Conservation (phyloP, 2,797 vertebrate genomes). For the Melanotaenia maccullochi region DNA sequence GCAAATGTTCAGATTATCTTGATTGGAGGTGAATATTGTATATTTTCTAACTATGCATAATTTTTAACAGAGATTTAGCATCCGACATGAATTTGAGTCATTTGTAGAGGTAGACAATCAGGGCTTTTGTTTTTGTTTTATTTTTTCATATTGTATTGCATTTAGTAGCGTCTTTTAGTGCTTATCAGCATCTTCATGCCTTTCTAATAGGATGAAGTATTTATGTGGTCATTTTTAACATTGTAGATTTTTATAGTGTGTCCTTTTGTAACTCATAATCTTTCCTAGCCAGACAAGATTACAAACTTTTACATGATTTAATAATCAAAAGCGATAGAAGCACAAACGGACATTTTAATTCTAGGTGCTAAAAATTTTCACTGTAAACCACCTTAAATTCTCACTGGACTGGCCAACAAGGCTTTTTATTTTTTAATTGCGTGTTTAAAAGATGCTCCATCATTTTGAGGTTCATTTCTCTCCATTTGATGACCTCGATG, state of each 20-base stretch:
- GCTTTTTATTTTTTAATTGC: slow-evolving; percentile 47
- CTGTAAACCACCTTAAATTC: slow-evolving; percentile 78
- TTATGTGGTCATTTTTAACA: slow-evolving; percentile 72
- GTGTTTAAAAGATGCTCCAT: slow-evolving; percentile 49
- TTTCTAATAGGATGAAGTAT: slow-evolving; percentile 76
- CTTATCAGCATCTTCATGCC: slow-evolving; percentile 72
- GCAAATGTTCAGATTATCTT: slow-evolving; percentile 69
- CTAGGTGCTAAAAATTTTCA: slow-evolving; percentile 83
- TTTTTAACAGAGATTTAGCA: slow-evolving; percentile 84
- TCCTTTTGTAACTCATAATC: slow-evolving; percentile 75
- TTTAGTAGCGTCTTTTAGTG: slow-evolving; percentile 79
- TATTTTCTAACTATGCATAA: slow-evolving; percentile 86
- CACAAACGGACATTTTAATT: slow-evolving; percentile 79
- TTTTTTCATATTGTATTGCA: slow-evolving; percentile 60
- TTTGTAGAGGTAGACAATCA: slow-evolving; percentile 75
- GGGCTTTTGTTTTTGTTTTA: slow-evolving; percentile 51
- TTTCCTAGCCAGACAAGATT: slow-evolving; percentile 85
- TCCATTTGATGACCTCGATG: slow-evolving; percentile 40
- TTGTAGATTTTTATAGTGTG: slow-evolving; percentile 79
- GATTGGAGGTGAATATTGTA: slow-evolving; percentile 72
- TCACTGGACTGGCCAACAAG: slow-evolving; percentile 68
- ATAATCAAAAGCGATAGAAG: slow-evolving; percentile 77
- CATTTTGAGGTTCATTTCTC: slow-evolving; percentile 42
- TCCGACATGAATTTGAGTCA: slow-evolving; percentile 74
- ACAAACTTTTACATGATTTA: slow-evolving; percentile 76